These are phyloP conservation scores for Hirtodrosophila cameraria DNA, from an alignment of 2,888 invertebrate species.

Conservation along the genomic window DNA sequence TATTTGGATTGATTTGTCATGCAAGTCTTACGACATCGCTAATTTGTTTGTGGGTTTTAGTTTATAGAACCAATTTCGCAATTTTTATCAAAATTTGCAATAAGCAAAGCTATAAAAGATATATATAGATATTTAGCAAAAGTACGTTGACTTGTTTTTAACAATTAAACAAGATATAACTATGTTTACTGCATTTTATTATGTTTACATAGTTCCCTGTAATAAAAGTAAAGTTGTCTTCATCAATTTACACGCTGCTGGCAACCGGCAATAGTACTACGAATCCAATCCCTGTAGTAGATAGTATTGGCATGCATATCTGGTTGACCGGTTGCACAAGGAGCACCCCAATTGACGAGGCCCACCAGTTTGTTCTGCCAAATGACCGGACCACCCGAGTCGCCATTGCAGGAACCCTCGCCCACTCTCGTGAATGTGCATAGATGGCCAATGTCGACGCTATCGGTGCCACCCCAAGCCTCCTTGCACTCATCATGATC, in stretches of 20 bases:
- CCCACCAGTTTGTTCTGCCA: constrained; percentile 69
- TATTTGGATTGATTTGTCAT: too few relatives aligned
- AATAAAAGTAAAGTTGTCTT: too few relatives aligned
- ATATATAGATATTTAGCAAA: constrained; percentile 9
- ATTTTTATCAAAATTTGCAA: too few relatives aligned
- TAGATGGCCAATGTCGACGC: constrained; percentile 86
- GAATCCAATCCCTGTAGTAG: constrained; percentile 77
- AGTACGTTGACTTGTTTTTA: constrained; percentile 8
- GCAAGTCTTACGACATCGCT: too few relatives aligned
- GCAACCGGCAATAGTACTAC: constrained; percentile 51
- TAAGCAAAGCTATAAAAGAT: constrained; percentile 38
- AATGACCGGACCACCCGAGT: constrained; percentile 78
- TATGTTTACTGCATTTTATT: too few relatives aligned
- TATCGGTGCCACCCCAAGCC: constrained; percentile 83
- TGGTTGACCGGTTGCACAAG: constrained; percentile 77
- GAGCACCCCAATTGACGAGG: constrained; percentile 79
- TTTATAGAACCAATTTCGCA: too few relatives aligned
- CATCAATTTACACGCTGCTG: constrained; percentile 42
- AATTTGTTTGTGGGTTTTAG: too few relatives aligned
- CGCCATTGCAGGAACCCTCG: constrained; percentile 84
- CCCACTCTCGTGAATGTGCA: constrained; percentile 86
- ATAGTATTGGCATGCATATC: constrained; percentile 77
- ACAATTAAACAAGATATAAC: not conserved
- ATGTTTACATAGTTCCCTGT: not conserved
- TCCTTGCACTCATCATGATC: constrained; percentile 85